These are phyloP conservation scores for Digitonthophagus gazella DNA, from an alignment of 2,888 invertebrate species.

Conservation along the genomic window DNA sequence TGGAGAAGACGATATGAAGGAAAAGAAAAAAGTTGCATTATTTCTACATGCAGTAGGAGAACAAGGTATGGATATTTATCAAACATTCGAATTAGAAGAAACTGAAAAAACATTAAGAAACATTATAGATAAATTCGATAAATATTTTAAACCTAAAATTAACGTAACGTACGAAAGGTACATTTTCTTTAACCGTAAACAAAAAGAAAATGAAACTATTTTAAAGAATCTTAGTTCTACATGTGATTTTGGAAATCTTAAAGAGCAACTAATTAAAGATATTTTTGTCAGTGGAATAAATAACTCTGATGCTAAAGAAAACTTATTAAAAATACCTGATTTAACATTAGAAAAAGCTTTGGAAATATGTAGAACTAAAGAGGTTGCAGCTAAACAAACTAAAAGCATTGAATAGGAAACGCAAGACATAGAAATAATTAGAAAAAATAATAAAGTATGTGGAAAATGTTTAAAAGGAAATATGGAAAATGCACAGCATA, in stretches of 20 bases:
- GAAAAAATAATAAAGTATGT: no score
- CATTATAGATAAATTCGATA: no score
- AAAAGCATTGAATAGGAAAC: no score
- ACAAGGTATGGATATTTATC: not conserved
- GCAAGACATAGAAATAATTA: no score
- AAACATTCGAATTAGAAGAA: constrained; percentile 1
- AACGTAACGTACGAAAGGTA: constrained; percentile 11
- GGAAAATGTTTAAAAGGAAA: no score
- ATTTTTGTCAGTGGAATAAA: not conserved
- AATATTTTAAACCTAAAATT: constrained; percentile 1
- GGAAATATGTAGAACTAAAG: no score
- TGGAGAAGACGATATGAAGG: not conserved
- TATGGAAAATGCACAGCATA: constrained; percentile 1
- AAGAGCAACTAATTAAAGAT: not conserved
- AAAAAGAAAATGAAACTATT: not conserved
- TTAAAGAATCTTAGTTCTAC: not conserved
- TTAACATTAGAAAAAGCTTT: no score
- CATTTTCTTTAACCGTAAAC: no score
- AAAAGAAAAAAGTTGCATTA: constrained; percentile 2
- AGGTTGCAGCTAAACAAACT: no score
- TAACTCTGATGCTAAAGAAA: not conserved
- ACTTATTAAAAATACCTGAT: not conserved
- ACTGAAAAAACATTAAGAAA: not conserved
- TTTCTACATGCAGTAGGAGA: not conserved
- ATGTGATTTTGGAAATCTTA: not conserved